Percentiles rank a stretch among this genome's conserved stretches.
phyloP scores from a whole-genome alignment of 2,888 invertebrate species.

The Lochmaea capreae region DNA sequence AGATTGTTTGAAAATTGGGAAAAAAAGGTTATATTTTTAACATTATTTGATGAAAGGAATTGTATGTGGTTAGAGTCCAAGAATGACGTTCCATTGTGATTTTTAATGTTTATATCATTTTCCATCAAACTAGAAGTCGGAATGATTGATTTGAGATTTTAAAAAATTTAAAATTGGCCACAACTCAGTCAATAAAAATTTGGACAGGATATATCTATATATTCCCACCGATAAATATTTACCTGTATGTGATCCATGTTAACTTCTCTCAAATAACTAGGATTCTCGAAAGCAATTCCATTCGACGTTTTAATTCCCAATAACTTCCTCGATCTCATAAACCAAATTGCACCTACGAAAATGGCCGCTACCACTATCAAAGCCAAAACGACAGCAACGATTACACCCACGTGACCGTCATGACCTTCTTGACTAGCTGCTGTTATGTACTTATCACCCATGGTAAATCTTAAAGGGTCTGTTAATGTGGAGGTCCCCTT shows the following conservation, averaged over 20 bases:
- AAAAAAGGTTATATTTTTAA: no score
- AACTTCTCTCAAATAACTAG: conserved; percentile 82
- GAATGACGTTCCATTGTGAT: no score
- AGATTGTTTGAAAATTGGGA: no score
- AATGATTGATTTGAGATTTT: no score
- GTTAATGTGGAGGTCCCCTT: conserved; percentile 79
- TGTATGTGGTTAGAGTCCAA: no score
- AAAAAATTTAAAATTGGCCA: no score
- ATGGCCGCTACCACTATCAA: conserved; percentile 73
- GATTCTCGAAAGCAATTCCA: conserved; percentile 86
- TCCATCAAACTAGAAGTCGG: no score
- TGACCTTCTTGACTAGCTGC: conserved; percentile 72
- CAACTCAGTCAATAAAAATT: neutral
- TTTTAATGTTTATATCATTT: no score
- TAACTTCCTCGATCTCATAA: conserved; percentile 73
- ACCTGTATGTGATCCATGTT: conserved; percentile 82
- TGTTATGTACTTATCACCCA: conserved; percentile 79
- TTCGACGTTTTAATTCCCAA: conserved; percentile 76
- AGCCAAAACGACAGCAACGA: conserved; percentile 74
- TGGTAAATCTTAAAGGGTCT: conserved; percentile 79
- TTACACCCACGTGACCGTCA: conserved; percentile 71
- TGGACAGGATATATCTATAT: neutral
- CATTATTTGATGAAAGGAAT: no score
- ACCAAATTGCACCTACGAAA: conserved; percentile 72
- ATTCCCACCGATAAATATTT: conserved; percentile 36